Conservation (phyloP, 2,113 vertebrate genomes). For the Sarotherodon lohbergeri region DNA sequence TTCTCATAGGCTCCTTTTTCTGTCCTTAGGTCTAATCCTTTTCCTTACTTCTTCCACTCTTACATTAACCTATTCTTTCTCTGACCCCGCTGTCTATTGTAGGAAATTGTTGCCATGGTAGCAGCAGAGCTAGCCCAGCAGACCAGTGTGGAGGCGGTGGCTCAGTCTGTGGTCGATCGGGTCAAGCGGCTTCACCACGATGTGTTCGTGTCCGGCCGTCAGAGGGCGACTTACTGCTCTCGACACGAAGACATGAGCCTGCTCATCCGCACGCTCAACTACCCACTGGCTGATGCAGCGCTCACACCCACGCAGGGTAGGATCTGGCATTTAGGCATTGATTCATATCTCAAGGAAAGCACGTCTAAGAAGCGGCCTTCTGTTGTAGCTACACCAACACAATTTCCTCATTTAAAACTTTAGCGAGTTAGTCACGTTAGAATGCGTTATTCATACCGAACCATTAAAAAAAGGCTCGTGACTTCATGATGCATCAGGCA, state of each 20-base stretch:
- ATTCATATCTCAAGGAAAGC: not conserved
- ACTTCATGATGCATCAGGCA: not conserved
- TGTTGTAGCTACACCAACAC: not conserved
- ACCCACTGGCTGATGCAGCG: conserved; percentile 78
- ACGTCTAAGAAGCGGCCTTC: not conserved
- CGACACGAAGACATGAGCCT: conserved; percentile 97
- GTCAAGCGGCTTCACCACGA: conserved; percentile 90
- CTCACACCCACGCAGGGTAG: conserved; percentile 85
- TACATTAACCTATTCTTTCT: not conserved
- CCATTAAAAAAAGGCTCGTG: fast-evolving
- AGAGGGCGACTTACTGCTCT: conserved; percentile 83
- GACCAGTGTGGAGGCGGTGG: conserved; percentile 82
- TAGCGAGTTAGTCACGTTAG: not conserved
- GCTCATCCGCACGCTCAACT: conserved; percentile 90
- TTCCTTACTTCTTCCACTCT: not conserved
- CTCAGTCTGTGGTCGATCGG: conserved; percentile 94
- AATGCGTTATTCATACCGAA: not conserved
- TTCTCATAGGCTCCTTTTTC: not conserved
- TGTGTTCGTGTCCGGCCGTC: conserved; percentile 84
- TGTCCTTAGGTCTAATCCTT: not conserved
- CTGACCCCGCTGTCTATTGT: not conserved
- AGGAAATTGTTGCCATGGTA: conserved; percentile 98
- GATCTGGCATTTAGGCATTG: not conserved
- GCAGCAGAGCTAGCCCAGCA: conserved; percentile 94
- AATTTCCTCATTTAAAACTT: not conserved